Evolutionary conservation across 2,113 vertebrate species (phyloP).

Genomic region (Myodes glareolus): DNA sequence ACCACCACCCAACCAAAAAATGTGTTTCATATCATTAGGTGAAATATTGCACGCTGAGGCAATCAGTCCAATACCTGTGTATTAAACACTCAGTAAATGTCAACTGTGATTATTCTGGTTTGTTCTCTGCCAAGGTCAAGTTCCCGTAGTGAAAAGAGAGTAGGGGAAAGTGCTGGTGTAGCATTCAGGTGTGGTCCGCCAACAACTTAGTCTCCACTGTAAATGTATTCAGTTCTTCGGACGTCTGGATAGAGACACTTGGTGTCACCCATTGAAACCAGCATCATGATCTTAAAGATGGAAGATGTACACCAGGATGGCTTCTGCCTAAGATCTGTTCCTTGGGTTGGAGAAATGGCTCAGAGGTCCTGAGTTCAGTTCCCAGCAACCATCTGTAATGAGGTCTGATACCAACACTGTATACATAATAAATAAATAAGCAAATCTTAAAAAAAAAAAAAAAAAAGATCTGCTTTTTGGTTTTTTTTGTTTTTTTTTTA

Average conservation of each 20-base stretch:
- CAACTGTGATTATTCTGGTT: not conserved
- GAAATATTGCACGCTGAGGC: constrained; percentile 9
- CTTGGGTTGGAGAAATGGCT: not conserved
- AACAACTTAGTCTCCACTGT: constrained; percentile 35
- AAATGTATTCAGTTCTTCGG: constrained; percentile 24
- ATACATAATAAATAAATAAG: too few relatives aligned
- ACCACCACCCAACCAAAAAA: not conserved
- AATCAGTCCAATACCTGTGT: not conserved
- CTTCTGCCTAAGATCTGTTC: not conserved
- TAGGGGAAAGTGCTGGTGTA: not conserved
- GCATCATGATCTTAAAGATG: not conserved
- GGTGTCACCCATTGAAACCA: not conserved
- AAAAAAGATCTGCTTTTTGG: not conserved
- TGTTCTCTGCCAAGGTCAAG: constrained; percentile 1
- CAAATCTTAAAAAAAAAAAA: too few relatives aligned
- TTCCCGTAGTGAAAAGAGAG: constrained; percentile 33
- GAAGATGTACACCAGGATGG: not conserved
- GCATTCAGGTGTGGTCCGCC: not conserved
- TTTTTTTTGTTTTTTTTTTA: not conserved
- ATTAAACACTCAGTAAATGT: constrained; percentile 42
- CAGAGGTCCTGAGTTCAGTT: too few relatives aligned
- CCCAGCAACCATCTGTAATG: too few relatives aligned
- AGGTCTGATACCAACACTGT: too few relatives aligned
- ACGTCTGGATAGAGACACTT: constrained; percentile 20
- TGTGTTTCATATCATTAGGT: constrained; percentile 46